These are phyloP conservation scores for Trichonephila clavata DNA, from an alignment of 1,140 invertebrate species.

Conservation along the genomic window DNA sequence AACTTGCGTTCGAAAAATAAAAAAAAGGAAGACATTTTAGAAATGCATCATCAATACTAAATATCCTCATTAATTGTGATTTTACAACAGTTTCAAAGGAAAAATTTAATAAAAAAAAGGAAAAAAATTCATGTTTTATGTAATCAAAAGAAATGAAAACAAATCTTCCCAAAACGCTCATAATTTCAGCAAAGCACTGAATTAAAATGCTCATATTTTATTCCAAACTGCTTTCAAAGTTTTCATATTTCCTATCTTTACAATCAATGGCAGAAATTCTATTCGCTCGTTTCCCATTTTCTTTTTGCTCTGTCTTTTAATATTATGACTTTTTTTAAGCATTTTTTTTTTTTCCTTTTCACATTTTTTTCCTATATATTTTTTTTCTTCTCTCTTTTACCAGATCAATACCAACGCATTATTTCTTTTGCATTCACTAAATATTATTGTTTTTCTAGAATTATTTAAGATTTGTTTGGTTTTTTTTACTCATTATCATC, in stretches of 20 bases:
- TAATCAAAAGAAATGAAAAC: constrained; percentile 6
- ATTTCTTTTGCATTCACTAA: neutral
- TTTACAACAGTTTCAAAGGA: neutral
- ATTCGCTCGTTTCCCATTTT: neutral
- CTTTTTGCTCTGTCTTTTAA: too few relatives aligned
- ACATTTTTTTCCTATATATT: neutral
- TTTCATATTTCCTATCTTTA: neutral
- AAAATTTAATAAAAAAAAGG: neutral
- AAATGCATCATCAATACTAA: too few relatives aligned
- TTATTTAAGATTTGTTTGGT: too few relatives aligned
- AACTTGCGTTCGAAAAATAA: too few relatives aligned
- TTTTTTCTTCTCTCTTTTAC: neutral
- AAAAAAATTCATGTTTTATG: too few relatives aligned
- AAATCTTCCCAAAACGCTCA: neutral
- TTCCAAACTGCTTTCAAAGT: neutral
- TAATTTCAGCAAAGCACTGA: neutral
- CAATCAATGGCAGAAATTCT: neutral
- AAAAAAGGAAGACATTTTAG: too few relatives aligned
- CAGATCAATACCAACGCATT: neutral
- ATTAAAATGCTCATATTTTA: neutral
- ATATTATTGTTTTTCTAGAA: neutral
- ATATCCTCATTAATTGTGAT: neutral
- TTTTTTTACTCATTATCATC: too few relatives aligned
- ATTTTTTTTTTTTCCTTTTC: neutral
- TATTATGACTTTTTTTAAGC: neutral